Base-by-base conservation (phyloP, 2,888 invertebrate species). In the Odontocolon sp. region DNA sequence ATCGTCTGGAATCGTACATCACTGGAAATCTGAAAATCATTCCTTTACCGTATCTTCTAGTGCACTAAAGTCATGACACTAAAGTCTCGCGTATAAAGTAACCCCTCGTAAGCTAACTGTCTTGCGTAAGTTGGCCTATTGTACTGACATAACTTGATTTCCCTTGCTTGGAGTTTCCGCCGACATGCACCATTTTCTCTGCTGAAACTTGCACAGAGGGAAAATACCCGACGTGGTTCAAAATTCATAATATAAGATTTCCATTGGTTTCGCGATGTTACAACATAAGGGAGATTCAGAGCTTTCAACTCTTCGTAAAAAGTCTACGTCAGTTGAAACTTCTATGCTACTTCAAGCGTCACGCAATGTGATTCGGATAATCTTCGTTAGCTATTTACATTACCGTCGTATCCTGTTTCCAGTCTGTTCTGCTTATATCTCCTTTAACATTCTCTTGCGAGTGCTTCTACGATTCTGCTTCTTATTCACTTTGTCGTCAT, bases 1-100 rank as follows among this genome's bases (percentile, higher is more conserved):
- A n/a, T n/a, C n/a, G n/a, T n/a, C n/a, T n/a, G n/a, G n/a, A n/a
- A 40, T 64, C 69, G 57, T 69, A 57, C 57, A 40, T 69, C 69
- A 57, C 47, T n/a, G 36, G 54, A 67, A 14, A 26, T 9, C 23
- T 11, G 14, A 3, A 16, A 16, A 4, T 31, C 11, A 23, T 8
- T 23, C 45, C 31, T 21, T n/a, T 16, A 18, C 18, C 9, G 31
- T 54, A 31, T n/a, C n/a, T n/a, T n/a, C n/a, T n/a, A n/a, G n/a
- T n/a, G n/a, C n/a, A n/a, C n/a, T n/a, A n/a, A n/a, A n/a, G n/a
- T n/a, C n/a, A n/a, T n/a, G n/a, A n/a, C n/a, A n/a, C n/a, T n/a
- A n/a, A n/a, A n/a, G n/a, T n/a, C n/a, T n/a, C n/a, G n/a, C n/a
- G n/a, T n/a, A n/a, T n/a, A n/a, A n/a, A n/a, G n/a, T n/a, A n/a